Evolutionary conservation across 23 tunicate species (phyloP).

Genomic region (Styela clava): DNA sequence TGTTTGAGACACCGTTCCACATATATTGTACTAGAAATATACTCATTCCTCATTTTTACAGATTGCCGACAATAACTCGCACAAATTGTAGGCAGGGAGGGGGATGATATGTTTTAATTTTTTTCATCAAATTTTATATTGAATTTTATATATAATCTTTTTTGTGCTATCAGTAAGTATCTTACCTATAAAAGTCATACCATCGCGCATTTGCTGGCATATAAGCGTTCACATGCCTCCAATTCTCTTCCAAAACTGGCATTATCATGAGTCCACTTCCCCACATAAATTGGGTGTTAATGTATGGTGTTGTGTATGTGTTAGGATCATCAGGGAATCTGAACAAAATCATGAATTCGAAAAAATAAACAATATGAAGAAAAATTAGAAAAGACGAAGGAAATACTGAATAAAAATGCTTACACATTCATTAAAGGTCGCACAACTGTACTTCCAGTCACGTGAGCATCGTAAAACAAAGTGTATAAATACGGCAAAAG

Average conservation of each 20-base stretch:
- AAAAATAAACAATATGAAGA: background rate
- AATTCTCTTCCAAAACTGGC: conserved; percentile 79
- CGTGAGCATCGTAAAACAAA: conserved; percentile 65
- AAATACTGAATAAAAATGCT: no score
- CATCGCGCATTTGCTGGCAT: conserved; percentile 67
- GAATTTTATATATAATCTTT: no score
- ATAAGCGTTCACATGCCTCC: conserved; percentile 58
- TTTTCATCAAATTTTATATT: no score
- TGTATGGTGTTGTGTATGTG: conserved; percentile 27
- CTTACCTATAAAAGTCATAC: conserved; percentile 82
- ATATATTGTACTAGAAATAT: no score
- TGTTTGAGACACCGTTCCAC: no score
- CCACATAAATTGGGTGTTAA: conserved; percentile 76
- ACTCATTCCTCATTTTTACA: no score
- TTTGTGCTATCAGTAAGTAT: no score
- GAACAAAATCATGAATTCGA: background rate
- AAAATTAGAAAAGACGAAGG: no score
- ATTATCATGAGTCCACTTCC: conserved; percentile 62
- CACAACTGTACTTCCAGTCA: conserved; percentile 66
- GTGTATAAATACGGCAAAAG: conserved; percentile 85
- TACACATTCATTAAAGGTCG: conserved; percentile 88
- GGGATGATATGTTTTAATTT: no score
- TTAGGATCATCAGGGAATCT: conserved; percentile 61
- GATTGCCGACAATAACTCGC: no score
- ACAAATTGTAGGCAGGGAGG: no score